Base-by-base conservation (phyloP, 92 coral and sea anemone genomes). In the Nematostella vectensis region DNA sequence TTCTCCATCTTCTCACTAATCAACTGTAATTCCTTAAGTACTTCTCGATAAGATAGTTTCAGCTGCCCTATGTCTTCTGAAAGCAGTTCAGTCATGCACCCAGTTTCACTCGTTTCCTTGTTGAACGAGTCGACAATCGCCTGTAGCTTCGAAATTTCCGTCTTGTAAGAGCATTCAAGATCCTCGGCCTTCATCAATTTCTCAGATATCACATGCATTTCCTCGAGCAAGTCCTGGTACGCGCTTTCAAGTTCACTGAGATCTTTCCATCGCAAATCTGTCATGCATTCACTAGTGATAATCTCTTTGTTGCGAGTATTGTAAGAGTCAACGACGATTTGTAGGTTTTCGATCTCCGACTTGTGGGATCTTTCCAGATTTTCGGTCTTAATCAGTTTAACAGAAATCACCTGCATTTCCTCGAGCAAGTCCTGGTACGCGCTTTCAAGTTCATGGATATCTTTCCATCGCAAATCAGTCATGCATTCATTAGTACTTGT, bases 381-480 rank as follows among this genome's bases (percentile, higher is more conserved):
- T 12, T 33, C 51, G 16, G n/a, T n/a, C n/a, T n/a, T n/a, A n/a
- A n/a, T n/a, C n/a, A n/a, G n/a, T n/a, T n/a, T n/a, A n/a, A n/a
- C n/a, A n/a, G n/a, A n/a, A n/a, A 54, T 65, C 27, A 25, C 33
- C 21, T 59, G 72, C 15, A 66, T 19, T 29, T 66, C 62, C 17
- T 66, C 72, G 2, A 66, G 51, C 72, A 55, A 58, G 25, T 79
- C 86, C 29, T 59, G 33, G 62, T 64, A 79, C 3, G 80, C 72
- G 55, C 67, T 79, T 67, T 79, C 62, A 0, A 79, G 70, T 48
- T 79, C 50, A 28, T 4, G 48, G 13, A 79, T 62, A 55, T 79
- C 87, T n/a, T 65, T 55, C 80, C 75, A 79, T 29, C 62, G 75
- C n/a, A 27, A 50, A 0, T 79, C 80, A 6, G 85, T 79, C 75